Percentiles rank a stretch among this genome's conserved stretches.
phyloP scores from a whole-genome alignment of 2,113 vertebrate species.

The Crotalus horridus region DNA sequence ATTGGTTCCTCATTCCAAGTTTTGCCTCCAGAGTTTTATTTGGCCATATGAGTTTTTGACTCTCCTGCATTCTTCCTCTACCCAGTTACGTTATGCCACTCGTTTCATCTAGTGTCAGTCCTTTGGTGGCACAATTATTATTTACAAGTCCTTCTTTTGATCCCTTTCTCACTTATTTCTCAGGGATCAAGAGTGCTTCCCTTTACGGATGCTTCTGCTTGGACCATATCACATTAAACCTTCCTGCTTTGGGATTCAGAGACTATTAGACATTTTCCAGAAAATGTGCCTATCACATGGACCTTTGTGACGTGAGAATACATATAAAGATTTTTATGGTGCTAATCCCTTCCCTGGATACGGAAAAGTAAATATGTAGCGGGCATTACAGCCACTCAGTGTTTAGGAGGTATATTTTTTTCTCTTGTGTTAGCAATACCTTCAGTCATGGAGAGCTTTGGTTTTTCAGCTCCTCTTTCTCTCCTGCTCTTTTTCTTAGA shows the following conservation, averaged over 20 bases:
- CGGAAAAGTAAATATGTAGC: neutral
- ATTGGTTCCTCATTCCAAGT: neutral
- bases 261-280: neutral
- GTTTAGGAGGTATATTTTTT: neutral
- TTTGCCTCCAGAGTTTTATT: neutral
- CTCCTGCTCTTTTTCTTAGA: neutral
- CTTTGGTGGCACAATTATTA: neutral
- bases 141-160: neutral
- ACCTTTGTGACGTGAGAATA: neutral
- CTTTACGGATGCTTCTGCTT: neutral
- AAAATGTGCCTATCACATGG: neutral
- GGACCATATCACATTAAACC: neutral
- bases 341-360: neutral
- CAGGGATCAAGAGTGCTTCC: neutral
- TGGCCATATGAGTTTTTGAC: neutral
- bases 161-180: neutral
- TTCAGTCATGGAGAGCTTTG: neutral
- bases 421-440: neutral
- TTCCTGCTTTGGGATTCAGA: neutral
- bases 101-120: neutral
- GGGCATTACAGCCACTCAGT: neutral
- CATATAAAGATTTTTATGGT: neutral
- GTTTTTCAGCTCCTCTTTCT: neutral
- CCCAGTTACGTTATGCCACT: neutral
- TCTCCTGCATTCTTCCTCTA: neutral